phyloP scores from a whole-genome alignment of 2,888 invertebrate species.

The Cheilosia grossa region DNA sequence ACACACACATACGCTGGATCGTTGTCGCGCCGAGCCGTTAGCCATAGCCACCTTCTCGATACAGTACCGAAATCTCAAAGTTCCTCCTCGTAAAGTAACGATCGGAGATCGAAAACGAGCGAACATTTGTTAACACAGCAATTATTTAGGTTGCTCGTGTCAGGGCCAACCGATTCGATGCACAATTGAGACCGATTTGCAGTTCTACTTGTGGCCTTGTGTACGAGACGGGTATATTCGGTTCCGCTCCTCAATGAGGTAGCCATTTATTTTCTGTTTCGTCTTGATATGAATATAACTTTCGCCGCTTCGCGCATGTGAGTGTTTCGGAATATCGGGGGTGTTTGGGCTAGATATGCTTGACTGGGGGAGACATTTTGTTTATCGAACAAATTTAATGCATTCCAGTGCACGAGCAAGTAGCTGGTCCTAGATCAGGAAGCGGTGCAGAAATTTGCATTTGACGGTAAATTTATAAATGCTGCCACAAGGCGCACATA shows the following conservation, averaged over 20 bases:
- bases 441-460: neutral
- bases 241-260: slow-evolving; percentile 9
- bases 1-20: slow-evolving; percentile 4
- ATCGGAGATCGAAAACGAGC: slow-evolving; percentile 68
- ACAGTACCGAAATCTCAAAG: slow-evolving; percentile 41
- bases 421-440: neutral
- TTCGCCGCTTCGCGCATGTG: slow-evolving; percentile 34
- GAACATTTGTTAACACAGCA: slow-evolving; percentile 73
- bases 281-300: slow-evolving; percentile 56
- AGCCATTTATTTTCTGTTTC: neutral
- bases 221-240: neutral
- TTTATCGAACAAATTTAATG: slow-evolving; percentile 5
- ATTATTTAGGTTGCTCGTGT: slow-evolving; percentile 75
- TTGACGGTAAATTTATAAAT: neutral
- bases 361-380: neutral
- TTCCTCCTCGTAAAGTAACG: slow-evolving; percentile 68
- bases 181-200: slow-evolving; percentile 74
- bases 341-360: slow-evolving; percentile 16
- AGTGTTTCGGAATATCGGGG: slow-evolving; percentile 21
- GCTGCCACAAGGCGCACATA: neutral
- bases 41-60: slow-evolving; percentile 52
- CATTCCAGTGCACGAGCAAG: slow-evolving; percentile 3
- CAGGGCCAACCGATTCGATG: slow-evolving; percentile 70
- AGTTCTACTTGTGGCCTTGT: slow-evolving; percentile 52
- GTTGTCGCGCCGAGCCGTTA: slow-evolving; percentile 1